Percentiles rank a stretch among this genome's conserved stretches.
phyloP scores from a whole-genome alignment of 2,797 vertebrate genomes.

The Cossypha heuglini region DNA sequence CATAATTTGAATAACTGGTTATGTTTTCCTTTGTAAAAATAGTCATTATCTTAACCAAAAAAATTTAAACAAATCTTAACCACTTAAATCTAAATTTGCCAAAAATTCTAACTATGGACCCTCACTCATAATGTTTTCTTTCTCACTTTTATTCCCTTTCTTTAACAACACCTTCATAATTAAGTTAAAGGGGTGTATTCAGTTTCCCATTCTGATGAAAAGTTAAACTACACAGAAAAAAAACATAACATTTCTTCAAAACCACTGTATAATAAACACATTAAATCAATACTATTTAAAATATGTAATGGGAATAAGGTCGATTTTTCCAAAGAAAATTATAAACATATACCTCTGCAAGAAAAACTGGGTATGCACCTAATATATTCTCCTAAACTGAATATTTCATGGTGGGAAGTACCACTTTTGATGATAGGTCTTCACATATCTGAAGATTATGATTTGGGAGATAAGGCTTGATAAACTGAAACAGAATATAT shows the following conservation, averaged over 20 bases:
- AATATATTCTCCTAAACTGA: neutral
- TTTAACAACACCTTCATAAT: neutral
- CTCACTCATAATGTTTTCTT: neutral
- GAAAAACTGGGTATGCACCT: neutral
- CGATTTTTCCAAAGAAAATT: neutral
- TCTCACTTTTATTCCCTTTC: neutral
- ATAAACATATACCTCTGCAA: neutral
- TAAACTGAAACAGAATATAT: neutral
- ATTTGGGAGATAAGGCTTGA: neutral
- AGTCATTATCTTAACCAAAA: neutral
- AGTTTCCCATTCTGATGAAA: neutral
- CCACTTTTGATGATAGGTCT: neutral
- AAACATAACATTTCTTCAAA: fast-evolving
- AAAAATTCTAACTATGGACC: neutral
- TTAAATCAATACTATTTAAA: neutral
- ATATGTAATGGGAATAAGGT: neutral
- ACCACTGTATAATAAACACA: neutral
- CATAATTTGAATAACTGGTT: neutral
- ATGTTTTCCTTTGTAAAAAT: neutral
- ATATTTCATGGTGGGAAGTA: neutral
- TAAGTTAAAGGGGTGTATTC: neutral
- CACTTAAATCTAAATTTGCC: neutral
- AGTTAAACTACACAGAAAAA: neutral
- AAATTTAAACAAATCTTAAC: neutral
- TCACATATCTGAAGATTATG: neutral